Percentiles rank a stretch among this genome's conserved stretches.
Conservation (phyloP, 2,113 vertebrate species). For the Syngnathus typhle region DNA sequence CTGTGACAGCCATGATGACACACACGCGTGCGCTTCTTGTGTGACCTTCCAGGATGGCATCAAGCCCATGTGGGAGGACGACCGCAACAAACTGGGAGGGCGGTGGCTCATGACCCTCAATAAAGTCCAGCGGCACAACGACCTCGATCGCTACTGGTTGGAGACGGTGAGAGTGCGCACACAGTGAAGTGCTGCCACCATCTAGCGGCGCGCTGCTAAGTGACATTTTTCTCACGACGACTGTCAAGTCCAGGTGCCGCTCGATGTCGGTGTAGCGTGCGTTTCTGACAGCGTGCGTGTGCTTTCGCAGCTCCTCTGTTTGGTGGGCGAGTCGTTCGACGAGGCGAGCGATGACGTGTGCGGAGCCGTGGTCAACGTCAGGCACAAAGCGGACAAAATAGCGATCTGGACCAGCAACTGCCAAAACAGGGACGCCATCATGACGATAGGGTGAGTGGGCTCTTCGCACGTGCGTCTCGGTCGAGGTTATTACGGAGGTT, state of each 20-base stretch:
- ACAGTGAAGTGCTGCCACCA: too few species aligned
- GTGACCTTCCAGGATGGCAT: conserved; percentile 70
- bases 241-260: too few species aligned
- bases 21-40: neutral
- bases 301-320: conserved; percentile 73
- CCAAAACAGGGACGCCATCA: conserved; percentile 77
- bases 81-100: conserved; percentile 76
- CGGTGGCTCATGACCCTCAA: conserved; percentile 78
- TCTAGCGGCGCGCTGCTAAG: too few species aligned
- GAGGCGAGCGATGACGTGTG: conserved; percentile 77
- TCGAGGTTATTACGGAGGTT: too few species aligned
- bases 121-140: conserved; percentile 78
- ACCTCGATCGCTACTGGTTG: conserved; percentile 79
- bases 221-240: too few species aligned
- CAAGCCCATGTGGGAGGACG: conserved; percentile 81
- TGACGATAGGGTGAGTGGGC: conserved; percentile 77
- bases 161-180: conserved; percentile 64
- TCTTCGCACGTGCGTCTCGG: neutral
- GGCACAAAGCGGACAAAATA: conserved; percentile 79
- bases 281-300: neutral
- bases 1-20: neutral
- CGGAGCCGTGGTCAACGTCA: conserved; percentile 77
- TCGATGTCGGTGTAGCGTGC: neutral
- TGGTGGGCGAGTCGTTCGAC: conserved; percentile 78
- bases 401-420: conserved; percentile 79